Base-by-base conservation (phyloP, 2,888 invertebrate genomes). In the Athripsodes cinereus region DNA sequence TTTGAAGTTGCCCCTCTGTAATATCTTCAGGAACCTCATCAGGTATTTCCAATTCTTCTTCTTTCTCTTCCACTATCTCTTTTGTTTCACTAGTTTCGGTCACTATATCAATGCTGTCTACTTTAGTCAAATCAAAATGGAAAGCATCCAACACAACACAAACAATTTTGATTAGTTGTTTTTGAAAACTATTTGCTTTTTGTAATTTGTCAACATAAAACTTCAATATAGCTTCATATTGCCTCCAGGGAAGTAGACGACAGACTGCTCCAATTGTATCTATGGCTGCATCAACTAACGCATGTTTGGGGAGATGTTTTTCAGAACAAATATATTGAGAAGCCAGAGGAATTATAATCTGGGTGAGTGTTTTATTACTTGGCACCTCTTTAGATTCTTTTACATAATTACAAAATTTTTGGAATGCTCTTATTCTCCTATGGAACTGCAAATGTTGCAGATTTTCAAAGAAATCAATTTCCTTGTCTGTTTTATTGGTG, bases 391-490 rank as follows among this genome's bases (percentile, higher is more conserved):
- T 74, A 60, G 84, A 72, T 20, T 82, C 82, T 68, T 80, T 87
- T 46, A 84, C 81, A 5, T 87, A 71, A 63, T 82, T 81, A 60
- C 84, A 84, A 68, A 92, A 88, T 67, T 88, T 89, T 16, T 87
- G 71, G 49, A 97, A 70, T 0, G 95, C 96, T 67, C 92, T 82
- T 0, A 89, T 88, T 68, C 92, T 87, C 60, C 95, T 82, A 70
- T 96, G 93, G 57, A 87, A 75, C 77, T 97, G 91, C 49, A 92
- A 72, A 74, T 98, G 96, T 22, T 85, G 84, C 68, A 96, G 85
- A 70, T 96, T 97, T 68, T 93, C 92, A 70, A 96, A 97, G 80
- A 98, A 96, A 72, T 98, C 96, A 0, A 90, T 87, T 71, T 97
- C 96, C 8, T 80, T 71, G 70, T 97, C 94, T 50, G 72, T 74